Conservation (phyloP, 2,113 vertebrate species). For the Anolis sagrei region DNA sequence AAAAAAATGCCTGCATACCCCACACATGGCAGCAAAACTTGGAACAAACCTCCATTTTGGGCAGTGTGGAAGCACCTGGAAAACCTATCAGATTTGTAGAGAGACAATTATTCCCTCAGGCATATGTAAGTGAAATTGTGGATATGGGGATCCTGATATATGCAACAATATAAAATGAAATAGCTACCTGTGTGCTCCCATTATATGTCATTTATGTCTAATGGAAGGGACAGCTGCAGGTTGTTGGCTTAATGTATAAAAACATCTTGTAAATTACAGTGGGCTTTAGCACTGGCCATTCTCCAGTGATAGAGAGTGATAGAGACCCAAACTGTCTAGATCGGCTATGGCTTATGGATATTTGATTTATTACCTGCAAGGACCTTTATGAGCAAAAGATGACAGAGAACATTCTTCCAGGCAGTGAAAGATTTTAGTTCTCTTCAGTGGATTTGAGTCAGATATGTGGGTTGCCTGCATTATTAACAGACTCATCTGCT, state of each 20-base stretch:
- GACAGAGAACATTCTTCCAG: background rate
- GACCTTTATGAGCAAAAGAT: background rate
- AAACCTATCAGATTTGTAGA: no score
- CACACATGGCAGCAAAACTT: no score
- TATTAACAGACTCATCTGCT: background rate
- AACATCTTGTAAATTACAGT: background rate
- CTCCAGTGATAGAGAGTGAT: background rate
- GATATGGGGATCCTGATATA: no score
- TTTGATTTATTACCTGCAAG: background rate
- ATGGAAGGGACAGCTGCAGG: no score
- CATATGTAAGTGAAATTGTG: no score
- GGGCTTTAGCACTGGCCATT: background rate
- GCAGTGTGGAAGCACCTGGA: no score
- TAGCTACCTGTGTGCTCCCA: no score
- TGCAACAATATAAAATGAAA: no score
- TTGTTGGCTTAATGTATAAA: background rate
- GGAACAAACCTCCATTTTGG: no score
- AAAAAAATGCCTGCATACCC: no score
- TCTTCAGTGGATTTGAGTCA: background rate
- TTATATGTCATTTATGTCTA: background rate
- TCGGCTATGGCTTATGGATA: background rate
- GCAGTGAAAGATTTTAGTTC: background rate
- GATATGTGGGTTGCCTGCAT: background rate
- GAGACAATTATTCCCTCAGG: no score
- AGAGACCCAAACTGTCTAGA: background rate